phyloP scores from a whole-genome alignment of 2,113 vertebrate species.

The Psophia crepitans region DNA sequence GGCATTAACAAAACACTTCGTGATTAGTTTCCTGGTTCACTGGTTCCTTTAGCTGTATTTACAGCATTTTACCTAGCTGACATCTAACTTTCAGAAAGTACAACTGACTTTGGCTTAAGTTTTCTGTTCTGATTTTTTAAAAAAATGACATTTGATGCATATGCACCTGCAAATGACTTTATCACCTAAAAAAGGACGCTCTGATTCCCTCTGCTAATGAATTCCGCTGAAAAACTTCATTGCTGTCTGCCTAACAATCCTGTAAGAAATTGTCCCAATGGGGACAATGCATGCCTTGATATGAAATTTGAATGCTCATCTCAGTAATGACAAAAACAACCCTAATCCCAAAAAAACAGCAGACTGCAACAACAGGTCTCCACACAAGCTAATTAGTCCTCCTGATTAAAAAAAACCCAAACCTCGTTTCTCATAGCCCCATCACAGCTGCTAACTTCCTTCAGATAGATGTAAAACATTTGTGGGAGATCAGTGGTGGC shows the following conservation, averaged over 20 bases:
- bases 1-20: not conserved
- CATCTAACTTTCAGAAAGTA: not conserved
- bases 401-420: not conserved
- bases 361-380: not conserved
- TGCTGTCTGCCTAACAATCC: not conserved
- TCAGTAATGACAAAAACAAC: rapidly evolving
- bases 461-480: not conserved
- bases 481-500: not conserved
- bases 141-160: not conserved
- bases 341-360: not conserved
- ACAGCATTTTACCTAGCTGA: not conserved
- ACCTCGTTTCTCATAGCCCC: not conserved
- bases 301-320: not conserved
- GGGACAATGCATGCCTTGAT: not conserved
- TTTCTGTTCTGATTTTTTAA: not conserved
- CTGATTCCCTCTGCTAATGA: not conserved
- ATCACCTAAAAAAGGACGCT: not conserved
- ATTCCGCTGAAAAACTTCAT: not conserved
- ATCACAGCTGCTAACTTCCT: not conserved
- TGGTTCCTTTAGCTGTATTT: not conserved
- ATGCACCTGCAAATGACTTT: not conserved
- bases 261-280: not conserved
- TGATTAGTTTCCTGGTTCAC: not conserved
- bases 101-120: not conserved
- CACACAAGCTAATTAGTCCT: not conserved